These are phyloP conservation scores for Mormyrus iriodes DNA, from an alignment of 2,113 vertebrate genomes.

Conservation along the genomic window DNA sequence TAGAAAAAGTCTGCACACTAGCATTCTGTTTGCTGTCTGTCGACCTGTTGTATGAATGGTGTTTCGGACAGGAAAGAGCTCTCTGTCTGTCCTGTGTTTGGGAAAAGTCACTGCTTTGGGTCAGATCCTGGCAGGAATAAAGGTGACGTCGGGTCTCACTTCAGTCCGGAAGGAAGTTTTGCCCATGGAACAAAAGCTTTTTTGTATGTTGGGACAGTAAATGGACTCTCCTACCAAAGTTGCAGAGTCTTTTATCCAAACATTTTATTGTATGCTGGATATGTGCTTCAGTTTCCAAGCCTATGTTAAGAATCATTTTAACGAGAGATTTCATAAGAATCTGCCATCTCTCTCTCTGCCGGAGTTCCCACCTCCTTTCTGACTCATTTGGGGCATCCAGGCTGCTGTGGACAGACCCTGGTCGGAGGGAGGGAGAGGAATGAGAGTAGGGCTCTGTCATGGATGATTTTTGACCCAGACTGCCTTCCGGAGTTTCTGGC, in stretches of 20 bases:
- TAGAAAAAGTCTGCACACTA: neutral
- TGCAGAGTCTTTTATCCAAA: neutral
- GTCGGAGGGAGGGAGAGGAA: neutral
- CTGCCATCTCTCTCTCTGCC: neutral
- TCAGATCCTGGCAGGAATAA: neutral
- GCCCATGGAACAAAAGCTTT: neutral
- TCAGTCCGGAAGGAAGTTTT: neutral
- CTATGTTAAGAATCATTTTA: neutral
- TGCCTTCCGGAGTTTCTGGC: neutral
- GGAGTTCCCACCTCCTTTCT: conserved; percentile 12
- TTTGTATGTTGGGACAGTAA: neutral
- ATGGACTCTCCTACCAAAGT: neutral
- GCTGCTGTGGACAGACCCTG: neutral
- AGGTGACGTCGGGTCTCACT: neutral
- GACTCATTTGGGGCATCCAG: neutral
- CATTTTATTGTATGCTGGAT: neutral
- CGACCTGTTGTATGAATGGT: neutral
- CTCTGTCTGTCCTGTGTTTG: neutral
- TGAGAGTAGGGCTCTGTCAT: neutral
- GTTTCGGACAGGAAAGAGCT: neutral
- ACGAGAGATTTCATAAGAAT: neutral
- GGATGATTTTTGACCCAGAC: neutral
- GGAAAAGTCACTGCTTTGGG: neutral
- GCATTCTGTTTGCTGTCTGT: neutral
- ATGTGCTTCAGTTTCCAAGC: neutral